Percentiles rank a stretch among this genome's conserved stretches.
These are phyloP conservation scores for Cryptosula pallasiana DNA, from an alignment of 2,888 invertebrate genomes.

Conservation along the genomic window DNA sequence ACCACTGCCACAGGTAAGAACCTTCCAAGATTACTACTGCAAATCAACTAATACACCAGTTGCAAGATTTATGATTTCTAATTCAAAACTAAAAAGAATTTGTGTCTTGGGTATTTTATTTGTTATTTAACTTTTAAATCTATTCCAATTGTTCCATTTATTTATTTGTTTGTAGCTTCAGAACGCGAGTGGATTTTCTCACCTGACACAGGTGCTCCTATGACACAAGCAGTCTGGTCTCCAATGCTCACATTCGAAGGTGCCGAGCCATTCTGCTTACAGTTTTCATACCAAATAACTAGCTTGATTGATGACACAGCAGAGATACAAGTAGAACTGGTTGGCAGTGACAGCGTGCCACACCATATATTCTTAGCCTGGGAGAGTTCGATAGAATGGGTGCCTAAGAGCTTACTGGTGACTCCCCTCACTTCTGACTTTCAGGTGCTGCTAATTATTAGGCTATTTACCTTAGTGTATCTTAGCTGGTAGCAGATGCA, in stretches of 20 bases:
- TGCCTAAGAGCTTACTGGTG: not conserved
- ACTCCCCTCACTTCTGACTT: not conserved
- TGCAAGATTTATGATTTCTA: too few relatives aligned
- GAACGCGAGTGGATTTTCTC: slow-evolving; percentile 4
- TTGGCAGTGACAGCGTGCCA: not conserved
- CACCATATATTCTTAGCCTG: not conserved
- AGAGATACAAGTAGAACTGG: not conserved
- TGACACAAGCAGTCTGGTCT: not conserved
- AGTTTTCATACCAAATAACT: not conserved
- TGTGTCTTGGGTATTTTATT: too few relatives aligned
- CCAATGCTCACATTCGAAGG: not conserved
- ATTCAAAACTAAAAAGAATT: too few relatives aligned
- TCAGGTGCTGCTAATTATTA: too few relatives aligned
- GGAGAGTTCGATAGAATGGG: not conserved
- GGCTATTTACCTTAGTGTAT: too few relatives aligned
- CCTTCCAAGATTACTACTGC: too few relatives aligned
- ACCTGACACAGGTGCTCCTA: not conserved
- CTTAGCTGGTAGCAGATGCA: too few relatives aligned
- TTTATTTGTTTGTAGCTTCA: not conserved
- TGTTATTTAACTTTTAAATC: too few relatives aligned
- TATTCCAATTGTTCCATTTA: too few relatives aligned
- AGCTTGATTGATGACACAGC: not conserved
- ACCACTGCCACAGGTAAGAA: not conserved
- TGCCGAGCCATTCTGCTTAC: not conserved
- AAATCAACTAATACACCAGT: too few relatives aligned